phyloP scores from a whole-genome alignment of 1,140 invertebrate species.

The Apolygus lucorum region DNA sequence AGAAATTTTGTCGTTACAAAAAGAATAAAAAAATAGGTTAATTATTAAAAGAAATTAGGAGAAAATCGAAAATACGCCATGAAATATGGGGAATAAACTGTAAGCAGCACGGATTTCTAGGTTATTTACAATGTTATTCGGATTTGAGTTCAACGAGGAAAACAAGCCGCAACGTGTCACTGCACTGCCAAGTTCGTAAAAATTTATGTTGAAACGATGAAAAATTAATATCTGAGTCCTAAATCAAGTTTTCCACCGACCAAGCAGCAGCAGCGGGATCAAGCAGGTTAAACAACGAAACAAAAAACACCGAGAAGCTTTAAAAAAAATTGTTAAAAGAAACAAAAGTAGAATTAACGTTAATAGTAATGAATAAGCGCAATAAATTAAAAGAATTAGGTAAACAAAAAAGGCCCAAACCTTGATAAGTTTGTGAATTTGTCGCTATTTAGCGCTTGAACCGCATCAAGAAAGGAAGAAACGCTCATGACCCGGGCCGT shows the following conservation, averaged over 20 bases:
- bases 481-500: not conserved
- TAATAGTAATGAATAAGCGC: not conserved
- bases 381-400: not conserved
- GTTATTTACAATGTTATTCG: not conserved
- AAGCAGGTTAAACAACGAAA: too few relatives aligned
- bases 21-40: slow-evolving; percentile 15
- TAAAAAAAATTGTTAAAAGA: not conserved
- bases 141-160: too few relatives aligned
- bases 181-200: too few relatives aligned
- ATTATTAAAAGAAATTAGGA: slow-evolving; percentile 14
- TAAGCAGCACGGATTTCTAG: not conserved
- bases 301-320: too few relatives aligned
- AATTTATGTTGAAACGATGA: too few relatives aligned
- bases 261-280: too few relatives aligned
- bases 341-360: not conserved
- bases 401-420: slow-evolving; percentile 29
- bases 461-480: not conserved
- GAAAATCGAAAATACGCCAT: too few relatives aligned
- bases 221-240: too few relatives aligned
- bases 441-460: not conserved
- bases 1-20: slow-evolving; percentile 15
- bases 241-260: too few relatives aligned
- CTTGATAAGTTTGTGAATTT: slow-evolving; percentile 9
- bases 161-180: too few relatives aligned
- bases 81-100: not conserved